Conservation (phyloP, 1,140 invertebrate species). For the Medauroidea extradentata region DNA sequence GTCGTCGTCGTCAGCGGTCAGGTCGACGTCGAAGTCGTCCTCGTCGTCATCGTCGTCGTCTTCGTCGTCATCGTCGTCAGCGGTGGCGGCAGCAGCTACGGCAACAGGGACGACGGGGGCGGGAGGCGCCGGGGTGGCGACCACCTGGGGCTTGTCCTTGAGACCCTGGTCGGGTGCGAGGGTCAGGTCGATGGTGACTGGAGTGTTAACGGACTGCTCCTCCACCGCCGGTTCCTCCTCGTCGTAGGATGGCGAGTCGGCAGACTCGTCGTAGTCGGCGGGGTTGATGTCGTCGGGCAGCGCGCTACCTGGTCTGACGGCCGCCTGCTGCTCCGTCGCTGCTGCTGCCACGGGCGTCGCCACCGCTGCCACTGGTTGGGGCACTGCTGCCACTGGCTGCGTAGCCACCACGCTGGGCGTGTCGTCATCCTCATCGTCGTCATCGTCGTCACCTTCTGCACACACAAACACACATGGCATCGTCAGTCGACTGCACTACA, state of each 20-base stretch:
- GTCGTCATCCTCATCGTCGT: constrained; percentile 63
- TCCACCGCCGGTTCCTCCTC: constrained; percentile 11
- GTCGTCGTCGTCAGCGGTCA: constrained; percentile 36
- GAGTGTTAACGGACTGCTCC: background rate
- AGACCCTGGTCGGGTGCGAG: background rate
- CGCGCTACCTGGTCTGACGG: constrained; percentile 21
- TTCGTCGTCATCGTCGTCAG: constrained; percentile 47
- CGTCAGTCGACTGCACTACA: background rate
- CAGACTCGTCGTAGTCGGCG: constrained; percentile 24
- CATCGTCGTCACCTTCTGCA: constrained; percentile 57
- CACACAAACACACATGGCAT: background rate
- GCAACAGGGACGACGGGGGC: constrained; percentile 7
- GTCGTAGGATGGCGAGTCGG: constrained; percentile 4
- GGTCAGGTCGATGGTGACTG: background rate
- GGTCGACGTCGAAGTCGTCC: constrained; percentile 56
- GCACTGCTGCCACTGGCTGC: too few species aligned
- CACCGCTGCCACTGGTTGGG: constrained; percentile 27
- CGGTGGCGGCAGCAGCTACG: constrained; percentile 17
- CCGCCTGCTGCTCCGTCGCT: constrained; percentile 36
- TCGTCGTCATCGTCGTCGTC: constrained; percentile 55
- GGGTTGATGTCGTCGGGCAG: constrained; percentile 31
- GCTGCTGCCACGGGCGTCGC: constrained; percentile 41
- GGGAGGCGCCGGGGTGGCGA: constrained; percentile 24
- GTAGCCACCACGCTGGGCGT: constrained; percentile 31
- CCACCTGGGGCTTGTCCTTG: constrained; percentile 5